A percentile compares a stretch with the other conserved stretches of the same genome.
Evolutionary conservation across 2,113 vertebrate genomes (phyloP).

Genomic region (Prietella phreatophila): DNA sequence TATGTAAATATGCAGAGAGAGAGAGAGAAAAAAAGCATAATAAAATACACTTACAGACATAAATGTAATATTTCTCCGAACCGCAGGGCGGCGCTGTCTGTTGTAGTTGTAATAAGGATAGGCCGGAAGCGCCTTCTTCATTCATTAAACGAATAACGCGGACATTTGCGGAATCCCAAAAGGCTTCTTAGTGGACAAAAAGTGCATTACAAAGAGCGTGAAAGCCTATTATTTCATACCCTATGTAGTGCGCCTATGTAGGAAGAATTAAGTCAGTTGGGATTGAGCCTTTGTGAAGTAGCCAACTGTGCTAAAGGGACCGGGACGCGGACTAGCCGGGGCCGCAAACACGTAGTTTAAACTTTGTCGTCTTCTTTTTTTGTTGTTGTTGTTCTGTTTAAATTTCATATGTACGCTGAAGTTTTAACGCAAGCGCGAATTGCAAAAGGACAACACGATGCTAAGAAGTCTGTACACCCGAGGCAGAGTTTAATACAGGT

Average conservation of each 20-base stretch:
- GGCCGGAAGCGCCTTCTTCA: constrained; percentile 64
- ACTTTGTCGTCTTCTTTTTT: neutral
- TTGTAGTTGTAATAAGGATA: neutral
- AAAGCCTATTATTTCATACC: neutral
- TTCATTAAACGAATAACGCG: constrained; percentile 43
- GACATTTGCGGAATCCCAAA: constrained; percentile 21
- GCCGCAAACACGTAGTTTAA: constrained; percentile 32
- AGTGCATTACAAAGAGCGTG: constrained; percentile 56
- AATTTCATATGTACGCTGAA: neutral
- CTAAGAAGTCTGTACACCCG: constrained; percentile 16
- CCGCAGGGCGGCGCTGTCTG: neutral
- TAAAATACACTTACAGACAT: neutral
- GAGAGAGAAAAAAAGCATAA: neutral
- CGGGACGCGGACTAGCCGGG: constrained; percentile 37
- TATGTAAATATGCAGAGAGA: neutral
- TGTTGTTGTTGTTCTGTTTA: neutral
- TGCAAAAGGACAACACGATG: constrained; percentile 9
- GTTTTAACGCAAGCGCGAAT: neutral
- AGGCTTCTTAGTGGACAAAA: constrained; percentile 62
- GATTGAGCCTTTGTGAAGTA: constrained; percentile 70
- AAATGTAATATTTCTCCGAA: neutral
- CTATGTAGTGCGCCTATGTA: constrained; percentile 6
- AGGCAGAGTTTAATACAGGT: constrained; percentile 41
- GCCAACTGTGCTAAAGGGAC: constrained; percentile 64
- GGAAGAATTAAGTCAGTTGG: neutral